Evolutionary conservation across 2,113 vertebrate genomes (phyloP), one percentile per base, ranked within the genome.

Genomic region (Patagioenas fasciata): DNA sequence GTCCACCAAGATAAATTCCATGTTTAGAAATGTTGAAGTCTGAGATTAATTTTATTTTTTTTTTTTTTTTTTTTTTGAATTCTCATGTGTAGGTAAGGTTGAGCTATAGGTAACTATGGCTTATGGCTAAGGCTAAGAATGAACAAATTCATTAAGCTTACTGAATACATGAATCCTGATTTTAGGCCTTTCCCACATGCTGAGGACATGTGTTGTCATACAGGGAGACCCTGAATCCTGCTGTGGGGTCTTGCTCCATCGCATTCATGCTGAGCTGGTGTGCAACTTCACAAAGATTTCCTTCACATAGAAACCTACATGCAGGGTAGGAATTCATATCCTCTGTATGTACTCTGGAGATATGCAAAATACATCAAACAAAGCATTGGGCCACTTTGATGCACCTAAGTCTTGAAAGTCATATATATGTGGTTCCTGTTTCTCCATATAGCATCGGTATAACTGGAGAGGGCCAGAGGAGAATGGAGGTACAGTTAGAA

Each of bases 281-380:
- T 32, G 9, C 6, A 25, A 1, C 8, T 61, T 61, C 5, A 9
- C 7, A 44, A 25, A 70, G 5, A 9, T 53, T 75, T 10, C 9
- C 2, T 60, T 74, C 34, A 47, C 7, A 13, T 3, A 25, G 24
- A 65, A 78, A 67, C 8, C 8, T 54, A 28, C 10, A 11, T 24
- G 16, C 14, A 80, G 19, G 2, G 9, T 29, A 51, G 13, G 15
- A 74, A 36, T 42, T 57, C 0, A 0, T 17, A 58, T 28, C 20
- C 50, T 40, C 58, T 65, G 2, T 34, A 48, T 9, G 13, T 40
- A 18, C 32, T 40, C 29, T 57, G 26, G 13, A 57, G 19, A 80
- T 24, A 67, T 3, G 9, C 13, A 70, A 60, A 71, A 67, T 25
- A 26, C 3, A 13, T 36, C 40, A 54, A 65, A 40, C 29, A 15